These are phyloP conservation scores for Hanleya hanleyi DNA, from an alignment of 2,888 invertebrate species.

Conservation along the genomic window DNA sequence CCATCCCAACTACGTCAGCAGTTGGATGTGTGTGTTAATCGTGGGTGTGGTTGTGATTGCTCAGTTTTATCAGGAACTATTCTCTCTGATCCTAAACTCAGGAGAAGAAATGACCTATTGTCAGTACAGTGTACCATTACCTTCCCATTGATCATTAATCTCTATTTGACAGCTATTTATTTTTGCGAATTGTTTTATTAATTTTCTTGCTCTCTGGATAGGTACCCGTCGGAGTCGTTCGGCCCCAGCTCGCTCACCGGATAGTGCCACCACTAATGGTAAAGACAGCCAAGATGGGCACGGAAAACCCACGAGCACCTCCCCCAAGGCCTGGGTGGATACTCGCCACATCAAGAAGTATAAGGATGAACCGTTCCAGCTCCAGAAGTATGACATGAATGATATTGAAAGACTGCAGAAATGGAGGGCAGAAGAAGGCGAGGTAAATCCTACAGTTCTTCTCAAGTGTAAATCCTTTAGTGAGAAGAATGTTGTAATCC, in stretches of 20 bases:
- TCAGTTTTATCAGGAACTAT: too few species aligned
- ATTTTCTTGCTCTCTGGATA: too few species aligned
- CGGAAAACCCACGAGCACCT: slow-evolving; percentile 51
- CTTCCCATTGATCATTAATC: too few species aligned
- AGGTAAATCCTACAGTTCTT: too few species aligned
- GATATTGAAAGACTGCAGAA: slow-evolving; percentile 76
- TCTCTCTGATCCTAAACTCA: too few species aligned
- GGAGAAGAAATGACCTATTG: too few species aligned
- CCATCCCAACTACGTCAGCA: too few species aligned
- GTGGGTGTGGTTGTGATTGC: too few species aligned
- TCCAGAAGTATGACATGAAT: slow-evolving; percentile 75
- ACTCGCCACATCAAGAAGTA: slow-evolving; percentile 49
- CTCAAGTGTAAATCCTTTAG: too few species aligned
- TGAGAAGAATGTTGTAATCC: too few species aligned
- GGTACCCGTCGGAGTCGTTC: slow-evolving; percentile 67
- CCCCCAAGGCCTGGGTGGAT: slow-evolving; percentile 63
- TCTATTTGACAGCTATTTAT: neutral
- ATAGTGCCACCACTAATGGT: slow-evolving; percentile 48
- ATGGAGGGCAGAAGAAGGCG: slow-evolving; percentile 73
- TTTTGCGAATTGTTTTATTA: slow-evolving; percentile 3
- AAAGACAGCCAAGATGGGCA: slow-evolving; percentile 47
- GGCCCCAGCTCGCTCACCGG: slow-evolving; percentile 66
- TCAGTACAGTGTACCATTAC: too few species aligned
- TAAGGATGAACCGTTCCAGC: slow-evolving; percentile 66
- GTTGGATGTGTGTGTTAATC: too few species aligned